Evolutionary conservation across 1,140 invertebrate species (phyloP), one percentile per base, ranked within the genome.

Genomic region (Myzus persicae): DNA sequence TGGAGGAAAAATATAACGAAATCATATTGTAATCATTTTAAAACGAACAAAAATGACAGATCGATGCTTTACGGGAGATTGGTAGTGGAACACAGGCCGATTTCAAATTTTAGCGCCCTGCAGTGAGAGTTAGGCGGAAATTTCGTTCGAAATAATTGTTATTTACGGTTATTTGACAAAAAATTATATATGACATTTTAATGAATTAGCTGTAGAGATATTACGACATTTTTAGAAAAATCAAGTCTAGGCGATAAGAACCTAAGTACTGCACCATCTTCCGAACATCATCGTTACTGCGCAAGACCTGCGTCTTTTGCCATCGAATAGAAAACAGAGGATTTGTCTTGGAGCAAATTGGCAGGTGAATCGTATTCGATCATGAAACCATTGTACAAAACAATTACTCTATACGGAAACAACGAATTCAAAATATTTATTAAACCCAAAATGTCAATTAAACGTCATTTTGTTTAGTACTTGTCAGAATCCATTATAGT

Each of bases 401-500:
- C 98, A 95, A 99, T 97, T 54, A 99, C 97, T 95, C 98, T 96
- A 94, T 93, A 59, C 54, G 95, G 95, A 93, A 93, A 59, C 8
- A 31, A 11, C 8, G 94, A 93, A 76, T 90, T 93, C 22, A 94
- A 81, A 67, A 90, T 54, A 59, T 31, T 44, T 44, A 91, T 40
- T 38, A 76, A 24, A 11, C 24, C 26, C 24, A 54, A 54, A n/a
- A n/a, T n/a, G n/a, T n/a, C n/a, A n/a, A n/a, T n/a, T n/a, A n/a
- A 14, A 24, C 9, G 26, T 85, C 14, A 8, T 44, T 44, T 31
- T 76, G 40, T 46, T 82, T 67, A 26, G 22, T 26, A 93, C 85
- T 96, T 97, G 94, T 97, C 97, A 26, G 97, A 98, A 95, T 99
- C 98, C 96, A 99, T 96, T 93, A 99, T 99, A 54, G 98, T 99